Percentiles rank a stretch among this genome's conserved stretches.
phyloP scores from a whole-genome alignment of 2,888 invertebrate genomes.

The Iselma pallidipennis region DNA sequence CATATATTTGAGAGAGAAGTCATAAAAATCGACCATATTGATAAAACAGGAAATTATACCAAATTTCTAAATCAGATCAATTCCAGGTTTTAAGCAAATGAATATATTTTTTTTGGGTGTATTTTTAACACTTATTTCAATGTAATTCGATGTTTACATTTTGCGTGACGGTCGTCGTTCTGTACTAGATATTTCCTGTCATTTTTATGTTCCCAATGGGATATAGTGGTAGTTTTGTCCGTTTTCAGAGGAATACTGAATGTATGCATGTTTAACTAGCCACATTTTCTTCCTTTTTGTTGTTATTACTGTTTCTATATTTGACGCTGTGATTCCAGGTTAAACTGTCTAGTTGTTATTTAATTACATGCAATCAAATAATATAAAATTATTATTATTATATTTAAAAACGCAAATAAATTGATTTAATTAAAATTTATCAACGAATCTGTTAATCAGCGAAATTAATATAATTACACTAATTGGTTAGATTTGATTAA shows the following conservation, averaged over 20 bases:
- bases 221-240: not conserved
- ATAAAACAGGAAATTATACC: not conserved
- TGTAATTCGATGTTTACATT: not conserved
- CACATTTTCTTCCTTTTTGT: not conserved
- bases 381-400: too few relatives aligned
- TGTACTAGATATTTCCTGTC: not conserved
- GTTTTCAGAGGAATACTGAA: not conserved
- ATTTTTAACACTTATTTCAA: not conserved
- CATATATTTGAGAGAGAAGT: not conserved
- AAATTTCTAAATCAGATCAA: not conserved
- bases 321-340: not conserved
- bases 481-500: not conserved
- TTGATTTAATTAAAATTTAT: too few relatives aligned
- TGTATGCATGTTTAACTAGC: not conserved
- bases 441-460: not conserved
- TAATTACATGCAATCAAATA: not conserved
- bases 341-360: not conserved
- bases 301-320: not conserved
- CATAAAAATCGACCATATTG: not conserved
- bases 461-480: not conserved
- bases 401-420: too few relatives aligned
- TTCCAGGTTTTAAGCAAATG: not conserved
- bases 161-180: not conserved
- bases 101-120: not conserved
- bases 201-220: not conserved